Evolutionary conservation across 2,797 vertebrate species (phyloP).

Genomic region (Centroberyx gerrardi): DNA sequence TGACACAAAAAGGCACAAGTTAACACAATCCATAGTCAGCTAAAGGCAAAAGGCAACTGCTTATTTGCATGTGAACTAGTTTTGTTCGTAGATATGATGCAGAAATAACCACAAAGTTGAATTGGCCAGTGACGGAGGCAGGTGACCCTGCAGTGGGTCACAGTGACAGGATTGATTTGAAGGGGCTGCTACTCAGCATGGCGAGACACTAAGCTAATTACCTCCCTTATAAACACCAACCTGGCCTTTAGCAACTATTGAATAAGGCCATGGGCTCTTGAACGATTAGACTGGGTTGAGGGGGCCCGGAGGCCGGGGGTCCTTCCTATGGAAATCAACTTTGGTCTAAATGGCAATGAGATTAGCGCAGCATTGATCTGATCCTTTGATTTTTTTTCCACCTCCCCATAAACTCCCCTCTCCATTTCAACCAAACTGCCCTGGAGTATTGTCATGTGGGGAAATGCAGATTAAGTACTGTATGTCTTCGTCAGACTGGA

Average conservation of each 20-base stretch:
- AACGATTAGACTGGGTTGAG: slow-evolving; percentile 56
- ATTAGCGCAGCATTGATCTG: slow-evolving; percentile 64
- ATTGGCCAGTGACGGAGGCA: slow-evolving; percentile 8
- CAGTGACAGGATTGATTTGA: slow-evolving; percentile 71
- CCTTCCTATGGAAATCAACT: slow-evolving; percentile 79
- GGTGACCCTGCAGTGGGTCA: slow-evolving; percentile 47
- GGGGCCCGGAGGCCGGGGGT: slow-evolving; percentile 48
- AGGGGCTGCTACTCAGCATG: slow-evolving; percentile 61
- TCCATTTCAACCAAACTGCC: not conserved
- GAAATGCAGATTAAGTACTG: slow-evolving; percentile 36
- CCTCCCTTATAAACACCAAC: slow-evolving; percentile 67
- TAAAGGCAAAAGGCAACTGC: not conserved
- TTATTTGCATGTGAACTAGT: not conserved
- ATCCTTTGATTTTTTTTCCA: slow-evolving; percentile 49
- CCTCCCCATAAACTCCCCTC: slow-evolving; percentile 9
- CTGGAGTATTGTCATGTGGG: slow-evolving; percentile 19
- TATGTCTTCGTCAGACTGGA: slow-evolving; percentile 13
- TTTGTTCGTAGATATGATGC: not conserved
- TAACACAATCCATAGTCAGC: not conserved
- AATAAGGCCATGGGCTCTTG: slow-evolving; percentile 63
- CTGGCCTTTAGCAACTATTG: slow-evolving; percentile 74
- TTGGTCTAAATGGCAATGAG: slow-evolving; percentile 77
- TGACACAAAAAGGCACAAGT: too few relatives aligned
- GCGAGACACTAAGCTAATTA: slow-evolving; percentile 78
- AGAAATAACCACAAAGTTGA: not conserved